These are phyloP conservation scores for Patella vulgata DNA, from an alignment of 1,140 invertebrate species.

Conservation along the genomic window DNA sequence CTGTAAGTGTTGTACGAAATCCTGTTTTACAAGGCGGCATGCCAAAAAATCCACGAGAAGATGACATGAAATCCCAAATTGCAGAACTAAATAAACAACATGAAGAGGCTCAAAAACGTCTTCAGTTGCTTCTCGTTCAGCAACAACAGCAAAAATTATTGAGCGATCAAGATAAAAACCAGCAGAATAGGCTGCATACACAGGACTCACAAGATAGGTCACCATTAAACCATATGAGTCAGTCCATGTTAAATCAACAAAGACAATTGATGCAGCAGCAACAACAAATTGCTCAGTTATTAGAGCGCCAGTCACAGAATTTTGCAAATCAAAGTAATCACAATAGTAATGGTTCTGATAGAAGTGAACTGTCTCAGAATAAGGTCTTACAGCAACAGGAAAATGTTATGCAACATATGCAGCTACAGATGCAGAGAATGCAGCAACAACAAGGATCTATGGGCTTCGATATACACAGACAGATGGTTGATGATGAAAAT, in stretches of 20 bases:
- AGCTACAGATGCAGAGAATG: background rate
- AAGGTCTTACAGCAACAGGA: background rate
- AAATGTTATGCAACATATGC: background rate
- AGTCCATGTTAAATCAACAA: conserved; percentile 7
- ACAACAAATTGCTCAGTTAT: conserved; percentile 3
- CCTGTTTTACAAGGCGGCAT: too few species aligned
- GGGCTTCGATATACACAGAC: background rate
- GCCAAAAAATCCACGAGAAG: too few species aligned
- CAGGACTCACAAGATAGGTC: background rate
- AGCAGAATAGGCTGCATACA: conserved; percentile 1
- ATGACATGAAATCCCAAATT: conserved; percentile 45
- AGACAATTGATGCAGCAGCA: conserved; percentile 5
- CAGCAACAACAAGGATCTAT: conserved; percentile 3
- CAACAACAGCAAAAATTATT: conserved; percentile 36
- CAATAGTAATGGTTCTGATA: background rate
- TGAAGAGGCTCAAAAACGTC: conserved; percentile 50
- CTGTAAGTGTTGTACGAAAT: too few species aligned
- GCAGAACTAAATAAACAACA: conserved; percentile 54
- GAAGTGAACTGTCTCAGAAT: background rate
- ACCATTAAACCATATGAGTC: background rate
- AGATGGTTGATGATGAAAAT: too few species aligned
- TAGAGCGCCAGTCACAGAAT: conserved; percentile 17
- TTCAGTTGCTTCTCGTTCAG: conserved; percentile 39
- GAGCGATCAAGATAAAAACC: conserved; percentile 21
- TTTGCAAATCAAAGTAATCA: conserved; percentile 9